phyloP scores from a whole-genome alignment of 2,797 vertebrate genomes.

The Poeciliopsis presidionis region DNA sequence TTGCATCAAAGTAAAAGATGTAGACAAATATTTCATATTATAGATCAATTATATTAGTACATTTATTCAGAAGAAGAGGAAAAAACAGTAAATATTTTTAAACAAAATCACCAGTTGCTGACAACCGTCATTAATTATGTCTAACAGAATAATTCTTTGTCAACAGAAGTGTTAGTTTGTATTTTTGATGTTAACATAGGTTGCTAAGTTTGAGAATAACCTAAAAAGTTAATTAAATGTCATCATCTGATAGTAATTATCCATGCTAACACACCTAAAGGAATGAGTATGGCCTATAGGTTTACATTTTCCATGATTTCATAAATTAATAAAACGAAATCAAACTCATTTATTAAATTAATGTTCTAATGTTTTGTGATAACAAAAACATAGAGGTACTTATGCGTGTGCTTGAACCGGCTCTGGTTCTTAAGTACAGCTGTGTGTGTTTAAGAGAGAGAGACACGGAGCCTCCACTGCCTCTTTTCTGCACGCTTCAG shows the following conservation, averaged over 20 bases:
- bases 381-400: not conserved
- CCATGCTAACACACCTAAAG: not conserved
- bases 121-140: not conserved
- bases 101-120: not conserved
- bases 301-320: not conserved
- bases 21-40: not conserved
- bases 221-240: not conserved
- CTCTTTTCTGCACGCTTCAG: conserved; percentile 57
- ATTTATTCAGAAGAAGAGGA: not conserved
- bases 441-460: conserved; percentile 16
- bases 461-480: conserved; percentile 9
- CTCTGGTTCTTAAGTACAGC: conserved; percentile 39
- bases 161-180: not conserved
- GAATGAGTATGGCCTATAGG: not conserved
- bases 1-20: not conserved
- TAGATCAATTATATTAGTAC: not conserved
- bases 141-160: too few species aligned
- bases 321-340: not conserved
- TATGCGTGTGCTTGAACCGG: conserved; percentile 1
- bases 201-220: not conserved
- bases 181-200: not conserved
- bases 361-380: conserved; percentile 3
- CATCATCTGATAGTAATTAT: not conserved
- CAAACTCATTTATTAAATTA: too few species aligned
- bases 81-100: not conserved